Base-by-base conservation (phyloP, 2,797 vertebrate species). In the Sphenodon punctatus region DNA sequence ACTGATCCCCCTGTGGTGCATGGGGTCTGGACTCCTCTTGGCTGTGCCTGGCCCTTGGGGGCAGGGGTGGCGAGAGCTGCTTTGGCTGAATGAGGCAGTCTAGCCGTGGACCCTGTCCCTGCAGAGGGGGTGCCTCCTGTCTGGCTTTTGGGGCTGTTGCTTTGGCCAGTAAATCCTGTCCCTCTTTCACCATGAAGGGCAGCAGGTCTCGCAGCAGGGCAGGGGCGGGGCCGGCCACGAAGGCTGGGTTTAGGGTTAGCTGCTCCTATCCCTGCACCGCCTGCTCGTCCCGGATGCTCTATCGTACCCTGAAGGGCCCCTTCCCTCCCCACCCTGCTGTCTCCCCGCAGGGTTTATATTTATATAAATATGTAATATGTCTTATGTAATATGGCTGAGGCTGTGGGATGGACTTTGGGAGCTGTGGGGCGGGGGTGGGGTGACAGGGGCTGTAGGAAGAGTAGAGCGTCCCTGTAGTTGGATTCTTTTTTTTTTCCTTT, bases 311-410 rank as follows among this genome's bases (percentile, higher is more conserved):
- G 34, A 56, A 42, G 76, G 25, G 8, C 39, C 43, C 41, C 30
- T 58, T 39, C 46, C 65, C 65, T 48, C 48, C 63, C 58, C 39
- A 5, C 67, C 30, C 58, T 69, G 59, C 56, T 43, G n/a, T 70
- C 70, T 39, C 70, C 39, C 39, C 34, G 59, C 46, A 80, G 80
- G 73, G 55, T 55, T 79, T 77, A 72, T 84, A 84, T 84, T 84
- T 84, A 84, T 63, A 63, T 84, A 84, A 84, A 84, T 84, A 84
- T 84, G 81, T 84, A 84, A 78, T 67, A 84, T 84, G 81, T 84
- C 75, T 78, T 84, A 81, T 84, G 81, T 84, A 55, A 84, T 72
- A 83, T 45, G 63, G 56, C 63, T 6, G 48, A 77, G 68, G 46
- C 53, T 66, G 68, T 71, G 74, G 46, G 80, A 30, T 10, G 49